phyloP scores from a whole-genome alignment of 2,113 vertebrate species.

The Hepsetus odoe region DNA sequence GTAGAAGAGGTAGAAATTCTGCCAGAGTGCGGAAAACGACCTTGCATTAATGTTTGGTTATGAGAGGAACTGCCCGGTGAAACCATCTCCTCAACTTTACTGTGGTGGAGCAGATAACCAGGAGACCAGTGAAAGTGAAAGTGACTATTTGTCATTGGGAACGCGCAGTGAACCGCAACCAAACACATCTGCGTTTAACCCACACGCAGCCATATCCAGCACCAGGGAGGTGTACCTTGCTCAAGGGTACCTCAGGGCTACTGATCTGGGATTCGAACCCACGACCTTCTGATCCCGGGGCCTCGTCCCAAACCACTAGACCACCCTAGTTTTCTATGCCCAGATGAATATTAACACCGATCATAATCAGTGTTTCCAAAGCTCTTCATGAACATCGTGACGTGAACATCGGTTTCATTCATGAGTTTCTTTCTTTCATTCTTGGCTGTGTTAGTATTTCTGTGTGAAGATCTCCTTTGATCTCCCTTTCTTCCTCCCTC shows the following conservation, averaged over 20 bases:
- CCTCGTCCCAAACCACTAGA: no score
- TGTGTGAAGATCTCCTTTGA: neutral
- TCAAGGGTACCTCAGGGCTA: no score
- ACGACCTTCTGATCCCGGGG: no score
- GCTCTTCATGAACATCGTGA: neutral
- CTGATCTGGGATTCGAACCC: no score
- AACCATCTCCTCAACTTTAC: neutral
- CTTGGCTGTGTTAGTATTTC: neutral
- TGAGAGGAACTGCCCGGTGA: neutral
- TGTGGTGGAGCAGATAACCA: neutral
- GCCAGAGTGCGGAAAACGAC: neutral
- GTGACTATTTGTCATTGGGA: neutral
- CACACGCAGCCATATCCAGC: no score
- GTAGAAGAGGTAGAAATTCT: no score
- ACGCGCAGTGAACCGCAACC: no score
- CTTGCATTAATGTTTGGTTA: neutral
- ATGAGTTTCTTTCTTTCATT: neutral
- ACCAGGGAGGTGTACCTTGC: no score
- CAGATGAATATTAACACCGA: neutral
- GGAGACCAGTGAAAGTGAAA: neutral
- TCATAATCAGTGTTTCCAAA: neutral
- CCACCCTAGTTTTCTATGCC: neutral
- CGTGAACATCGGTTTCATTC: constrained; percentile 21
- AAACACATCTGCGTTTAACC: no score
- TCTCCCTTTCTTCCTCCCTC: neutral